phyloP scores from a whole-genome alignment of 2,888 invertebrate species.

The Lycia hirtaria region DNA sequence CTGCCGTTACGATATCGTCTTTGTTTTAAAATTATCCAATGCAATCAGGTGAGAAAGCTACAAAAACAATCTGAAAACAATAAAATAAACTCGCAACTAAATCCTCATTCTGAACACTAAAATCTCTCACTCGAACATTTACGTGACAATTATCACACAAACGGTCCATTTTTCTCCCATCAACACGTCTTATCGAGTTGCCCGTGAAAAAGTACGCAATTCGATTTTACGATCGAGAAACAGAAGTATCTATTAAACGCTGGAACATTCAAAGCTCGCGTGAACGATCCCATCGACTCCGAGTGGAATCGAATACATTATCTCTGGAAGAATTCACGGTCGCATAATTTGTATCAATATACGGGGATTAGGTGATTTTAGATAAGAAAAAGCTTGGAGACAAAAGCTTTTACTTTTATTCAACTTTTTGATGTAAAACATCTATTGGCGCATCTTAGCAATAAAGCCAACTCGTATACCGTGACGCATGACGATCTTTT shows the following conservation, averaged over 20 bases:
- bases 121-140: slow-evolving; percentile 21
- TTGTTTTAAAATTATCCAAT: slow-evolving; percentile 3
- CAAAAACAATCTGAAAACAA: not conserved
- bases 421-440: not conserved
- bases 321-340: slow-evolving; percentile 68
- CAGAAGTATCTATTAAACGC: slow-evolving; percentile 52
- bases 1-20: too few relatives aligned
- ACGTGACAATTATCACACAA: slow-evolving; percentile 31
- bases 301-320: slow-evolving; percentile 76
- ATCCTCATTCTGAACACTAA: slow-evolving; percentile 27
- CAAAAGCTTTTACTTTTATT: slow-evolving; percentile 4
- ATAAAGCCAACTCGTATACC: too few relatives aligned
- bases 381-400: slow-evolving; percentile 30
- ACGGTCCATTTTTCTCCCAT: slow-evolving; percentile 26
- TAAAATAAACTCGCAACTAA: slow-evolving; percentile 23
- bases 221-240: slow-evolving; percentile 43
- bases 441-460: too few relatives aligned
- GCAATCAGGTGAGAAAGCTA: slow-evolving; percentile 2
- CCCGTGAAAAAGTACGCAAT: slow-evolving; percentile 37
- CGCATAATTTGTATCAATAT: slow-evolving; percentile 77
- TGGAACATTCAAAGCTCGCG: slow-evolving; percentile 72
- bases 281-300: slow-evolving; percentile 79
- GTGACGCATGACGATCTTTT: too few relatives aligned
- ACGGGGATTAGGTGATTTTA: slow-evolving; percentile 43
- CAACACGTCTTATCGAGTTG: slow-evolving; percentile 30